Evolutionary conservation across 2,113 vertebrate genomes (phyloP), one percentile per base, ranked within the genome.

Genomic region (Stigmatopora argus): DNA sequence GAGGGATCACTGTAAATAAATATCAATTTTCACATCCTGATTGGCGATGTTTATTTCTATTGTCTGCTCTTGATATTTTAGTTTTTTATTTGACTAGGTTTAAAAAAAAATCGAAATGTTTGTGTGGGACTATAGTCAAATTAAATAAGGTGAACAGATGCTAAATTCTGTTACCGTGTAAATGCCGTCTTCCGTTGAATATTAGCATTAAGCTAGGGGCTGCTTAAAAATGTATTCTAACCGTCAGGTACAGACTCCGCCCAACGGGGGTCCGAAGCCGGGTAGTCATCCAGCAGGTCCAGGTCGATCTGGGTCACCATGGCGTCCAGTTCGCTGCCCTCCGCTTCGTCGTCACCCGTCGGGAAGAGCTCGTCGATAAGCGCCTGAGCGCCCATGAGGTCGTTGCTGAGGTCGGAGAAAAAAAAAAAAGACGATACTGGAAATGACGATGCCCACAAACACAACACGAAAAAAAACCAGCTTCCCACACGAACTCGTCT

Each of bases 181-280:
- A 38, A 38, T 38, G 35, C 35, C 1, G 7, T 41, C 38, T 41
- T 41, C 9, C 38, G 4, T 41, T 41, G 38, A 41, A 41, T 41
- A 41, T 41, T 41, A 41, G 38, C 38, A 41, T 41, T 41, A 41
- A 41, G 38, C 38, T 41, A 41, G 35, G 7, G 35, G 35, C 4
- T 7, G 35, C 7, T 38, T 5, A 10, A 41, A 41, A 41, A 41
- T 41, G 38, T 41, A 41, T 41, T 41, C 87, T 89, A 78, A 97
- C 96, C 96, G 18, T 96, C 94, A 0, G 95, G 95, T 31, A 98
- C 93, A 18, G 97, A 98, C 77, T 98, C 95, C 0, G 96, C 96
- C 97, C 97, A 99, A 60, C 96, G 92, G 1, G 97, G 97, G 73
- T 99, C 97, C 7, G 94, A 96, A 1, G 96, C 95, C 10, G 97